phyloP scores from a whole-genome alignment of 2,113 vertebrate species.

The Bos indicus region DNA sequence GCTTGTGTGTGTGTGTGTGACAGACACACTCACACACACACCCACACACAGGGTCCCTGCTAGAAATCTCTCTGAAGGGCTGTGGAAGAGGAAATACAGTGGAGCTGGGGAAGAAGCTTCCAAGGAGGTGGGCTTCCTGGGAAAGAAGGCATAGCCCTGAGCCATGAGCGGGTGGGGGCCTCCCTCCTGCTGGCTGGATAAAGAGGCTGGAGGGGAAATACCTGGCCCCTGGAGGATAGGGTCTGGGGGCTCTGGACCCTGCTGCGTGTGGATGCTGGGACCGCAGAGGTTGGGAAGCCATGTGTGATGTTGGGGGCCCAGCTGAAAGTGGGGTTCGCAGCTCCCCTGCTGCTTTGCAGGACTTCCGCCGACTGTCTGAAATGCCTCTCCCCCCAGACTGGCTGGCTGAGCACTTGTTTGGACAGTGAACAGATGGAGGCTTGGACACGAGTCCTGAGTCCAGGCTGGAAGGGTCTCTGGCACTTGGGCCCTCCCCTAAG shows the following conservation, averaged over 20 bases:
- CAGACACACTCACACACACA: no score
- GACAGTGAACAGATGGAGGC: accelerated
- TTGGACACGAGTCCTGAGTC: accelerated
- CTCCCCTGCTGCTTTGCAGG: not conserved
- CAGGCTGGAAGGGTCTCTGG: accelerated
- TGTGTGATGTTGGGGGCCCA: accelerated
- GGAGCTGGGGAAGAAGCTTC: not conserved
- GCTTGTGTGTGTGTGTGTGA: not conserved
- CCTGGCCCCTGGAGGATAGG: not conserved
- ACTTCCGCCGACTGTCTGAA: accelerated
- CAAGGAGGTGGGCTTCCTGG: not conserved
- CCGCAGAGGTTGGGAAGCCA: accelerated
- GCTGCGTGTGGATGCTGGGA: accelerated
- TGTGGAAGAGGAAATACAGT: no score
- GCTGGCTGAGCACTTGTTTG: accelerated
- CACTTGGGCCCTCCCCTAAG: accelerated
- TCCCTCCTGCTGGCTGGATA: accelerated
- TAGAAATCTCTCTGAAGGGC: not conserved
- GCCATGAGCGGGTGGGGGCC: accelerated
- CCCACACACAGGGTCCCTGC: no score
- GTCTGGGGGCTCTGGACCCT: accelerated
- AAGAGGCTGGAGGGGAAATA: no score
- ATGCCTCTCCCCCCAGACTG: accelerated
- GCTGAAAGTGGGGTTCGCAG: accelerated
- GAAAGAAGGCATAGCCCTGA: not conserved